Evolutionary conservation across 2,113 vertebrate species (phyloP), one percentile per base, ranked within the genome.

Genomic region (Empidonax alnorum): DNA sequence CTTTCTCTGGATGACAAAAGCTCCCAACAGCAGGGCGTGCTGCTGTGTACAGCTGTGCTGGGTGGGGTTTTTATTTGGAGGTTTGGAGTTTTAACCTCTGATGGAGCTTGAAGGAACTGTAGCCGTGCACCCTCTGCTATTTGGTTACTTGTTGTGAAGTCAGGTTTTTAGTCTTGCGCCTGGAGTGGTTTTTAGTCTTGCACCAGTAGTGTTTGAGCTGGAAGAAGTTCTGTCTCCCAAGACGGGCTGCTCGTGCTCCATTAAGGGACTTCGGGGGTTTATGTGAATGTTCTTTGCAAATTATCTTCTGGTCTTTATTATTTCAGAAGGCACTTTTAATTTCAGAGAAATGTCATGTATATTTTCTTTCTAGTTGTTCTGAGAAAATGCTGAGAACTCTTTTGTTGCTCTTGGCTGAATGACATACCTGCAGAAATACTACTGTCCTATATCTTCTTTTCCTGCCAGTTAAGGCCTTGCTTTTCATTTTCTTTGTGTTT

Each of bases 71-170:
- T 89, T 76, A 55, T 21, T 79, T 56, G 44, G 46, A 69, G 27
- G 10, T 84, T 88, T 67, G 90, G 84, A 77, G 42, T 94, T 97
- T 95, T 97, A 95, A 94, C 94, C 89, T 85, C 84, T 94, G 89
- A 75, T 94, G 92, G 82, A 94, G 95, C 75, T 91, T 87, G 63
- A 83, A 95, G 82, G 84, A 91, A 9, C 81, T 92, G 9, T 49
- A 77, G 41, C 68, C 93, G 55, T 67, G 44, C 78, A 66, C 67
- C 68, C 39, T 90, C 33, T 95, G 68, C 84, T 92, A 14, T 62
- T 94, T 74, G 49, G 22, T 97, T 97, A 91, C 75, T 95, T 90
- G 68, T 87, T 93, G 24, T 28, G 52, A 96, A 96, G 63, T 94
- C 88, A 78, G 58, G 78, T 91, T 97, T 94, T 91, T 84, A 77